Evolutionary conservation across 2,113 vertebrate species (phyloP), one percentile per base, ranked within the genome.

Genomic region (Phyllopteryx taeniolatus): DNA sequence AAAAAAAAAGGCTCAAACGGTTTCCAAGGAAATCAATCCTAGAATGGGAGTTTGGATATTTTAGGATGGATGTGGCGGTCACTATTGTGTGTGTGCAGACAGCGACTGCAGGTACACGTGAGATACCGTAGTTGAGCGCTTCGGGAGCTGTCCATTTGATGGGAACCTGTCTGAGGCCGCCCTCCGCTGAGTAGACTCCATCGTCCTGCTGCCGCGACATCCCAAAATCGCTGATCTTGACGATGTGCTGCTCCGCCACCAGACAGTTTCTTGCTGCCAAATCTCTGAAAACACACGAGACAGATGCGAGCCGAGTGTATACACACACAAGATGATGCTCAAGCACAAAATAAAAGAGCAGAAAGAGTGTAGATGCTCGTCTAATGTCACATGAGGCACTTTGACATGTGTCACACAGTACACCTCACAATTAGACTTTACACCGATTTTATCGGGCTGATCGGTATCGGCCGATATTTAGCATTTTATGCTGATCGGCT

Each of bases 181-280:
- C 95, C 0, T 95, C 93, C 63, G 95, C 91, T 1, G 96, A 94
- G 0, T 99, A 99, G 67, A 99, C 51, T 0, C 98, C 97, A 0
- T 97, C 96, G 1, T 95, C 94, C 69, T 95, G 93, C 78, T 98
- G 92, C 17, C 98, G 94, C 1, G 98, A 99, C 98, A 99, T 99
- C 71, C 98, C 98, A 1, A 99, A 99, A 85, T 99, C 98, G 2
- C 98, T 99, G 92, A 99, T 99, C 91, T 99, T 99, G 81, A 99
- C 90, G 8, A 89, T 20, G 0, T 95, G 95, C 74, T 92, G 87
- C 77, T 98, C 95, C 0, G 94, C 93, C 79, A 99, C 97, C 70
- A 99, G 91, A 85, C 98, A 99, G 92, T 99, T 99, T 68, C 98
- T 93, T 0, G 98, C 98, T 0, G 98, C 98, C 81, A 99, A 88